Percentiles rank a stretch among this genome's conserved stretches.
Evolutionary conservation across 2,797 vertebrate genomes (phyloP).

Genomic region (Liparis tanakae): DNA sequence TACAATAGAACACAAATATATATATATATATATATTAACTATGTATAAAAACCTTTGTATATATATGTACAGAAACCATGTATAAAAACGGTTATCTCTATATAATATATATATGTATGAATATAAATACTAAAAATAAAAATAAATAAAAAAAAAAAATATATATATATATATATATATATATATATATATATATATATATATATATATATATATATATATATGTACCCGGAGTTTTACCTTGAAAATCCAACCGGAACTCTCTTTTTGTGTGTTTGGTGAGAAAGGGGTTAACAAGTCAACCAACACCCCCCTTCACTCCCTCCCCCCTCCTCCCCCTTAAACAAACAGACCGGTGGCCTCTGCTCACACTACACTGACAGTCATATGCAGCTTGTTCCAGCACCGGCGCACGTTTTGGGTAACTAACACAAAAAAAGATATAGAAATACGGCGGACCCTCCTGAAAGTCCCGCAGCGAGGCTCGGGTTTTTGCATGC

Average conservation of each 20-base stretch:
- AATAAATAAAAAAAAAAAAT: too few species aligned
- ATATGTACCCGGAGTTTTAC: slow-evolving; percentile 28
- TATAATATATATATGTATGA: too few species aligned
- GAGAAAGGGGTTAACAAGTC: slow-evolving; percentile 61
- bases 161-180: too few species aligned
- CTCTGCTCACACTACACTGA: slow-evolving; percentile 21
- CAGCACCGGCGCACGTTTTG: background rate
- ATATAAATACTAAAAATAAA: too few species aligned
- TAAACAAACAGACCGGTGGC: slow-evolving; percentile 32
- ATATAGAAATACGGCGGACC: background rate
- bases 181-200: too few species aligned
- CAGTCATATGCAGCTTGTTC: slow-evolving; percentile 2
- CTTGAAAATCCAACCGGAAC: slow-evolving; percentile 48
- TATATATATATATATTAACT: too few species aligned
- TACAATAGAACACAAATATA: too few species aligned
- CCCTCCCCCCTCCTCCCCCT: slow-evolving; percentile 8
- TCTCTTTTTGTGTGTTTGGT: background rate
- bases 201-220: too few species aligned
- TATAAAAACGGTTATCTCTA: too few species aligned
- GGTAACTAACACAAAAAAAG: background rate
- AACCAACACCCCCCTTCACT: slow-evolving; percentile 21
- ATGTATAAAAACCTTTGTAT: too few species aligned
- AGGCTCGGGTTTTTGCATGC: background rate
- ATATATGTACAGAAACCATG: too few species aligned
- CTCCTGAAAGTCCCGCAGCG: background rate